Evolutionary conservation across 92 coral and sea anemone species (phyloP), one percentile per base, ranked within the genome.

Genomic region (Phymanthus crucifer): DNA sequence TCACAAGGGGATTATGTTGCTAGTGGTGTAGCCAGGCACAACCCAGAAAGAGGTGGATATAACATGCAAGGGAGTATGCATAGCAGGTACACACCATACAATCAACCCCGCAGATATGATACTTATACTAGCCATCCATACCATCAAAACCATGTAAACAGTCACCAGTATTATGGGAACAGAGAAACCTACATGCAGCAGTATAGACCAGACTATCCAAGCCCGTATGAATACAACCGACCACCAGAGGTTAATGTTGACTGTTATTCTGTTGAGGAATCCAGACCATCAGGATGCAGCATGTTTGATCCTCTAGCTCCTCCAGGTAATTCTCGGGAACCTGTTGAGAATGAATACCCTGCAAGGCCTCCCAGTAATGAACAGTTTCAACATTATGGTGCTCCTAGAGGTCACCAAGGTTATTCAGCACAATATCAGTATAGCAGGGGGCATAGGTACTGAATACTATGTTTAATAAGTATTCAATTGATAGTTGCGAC

Each of bases 231-330:
- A 29, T 27, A 29, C 29, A 4, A 11, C 35, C 26, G 68, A 18
- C 32, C n/a, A n/a, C n/a, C 17, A 29, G 68, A 61, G 14, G 64
- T 54, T 34, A 61, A 11, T 24, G 68, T 21, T 54, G 64, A 54
- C 35, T 11, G 4, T 29, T 61, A 24, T 24, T 26, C 68, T 26
- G 68, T 61, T 11, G 13, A 24, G 29, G 68, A 61, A 61, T 26
- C 68, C 68, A 61, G 68, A 24, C 68, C 2, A 61, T 27, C 68
- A 29, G 68, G 68, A 61, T 61, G 68, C 29, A 61, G 35, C 68
- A 0, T 2, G 29, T 61, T 26, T 61, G 68, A 61, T 11, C 35
- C 3, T 1, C 17, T 54, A 2, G 13, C 35, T 10, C n/a, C 16
- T 0, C 32, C 1, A 34, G 29, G 34, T 29, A 24, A 0, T 24